Base-by-base conservation (phyloP, 2,797 vertebrate species). In the Sphenodon punctatus region DNA sequence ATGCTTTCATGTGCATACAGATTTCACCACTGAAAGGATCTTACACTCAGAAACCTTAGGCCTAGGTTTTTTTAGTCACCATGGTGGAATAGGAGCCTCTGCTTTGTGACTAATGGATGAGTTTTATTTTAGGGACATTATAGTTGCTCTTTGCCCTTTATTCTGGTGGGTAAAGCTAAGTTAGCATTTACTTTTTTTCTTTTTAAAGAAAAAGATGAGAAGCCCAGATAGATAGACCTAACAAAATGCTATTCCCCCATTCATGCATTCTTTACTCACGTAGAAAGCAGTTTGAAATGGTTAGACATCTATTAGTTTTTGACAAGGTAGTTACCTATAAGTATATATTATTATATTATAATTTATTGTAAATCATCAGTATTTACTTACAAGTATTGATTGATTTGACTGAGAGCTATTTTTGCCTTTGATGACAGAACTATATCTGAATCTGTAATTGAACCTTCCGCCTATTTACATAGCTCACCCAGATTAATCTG, bases 181-280 rank as follows among this genome's bases (percentile, higher is more conserved):
- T 85, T 36, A 64, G 70, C 2, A 10, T 86, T 92, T 80, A 81
- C 74, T 55, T 67, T 92, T 91, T 93, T 91, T 81, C n/a, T n/a
- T n/a, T n/a, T 89, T 88, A 73, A 89, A 91, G 90, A 75, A 25
- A 65, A 14, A 48, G 82, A 76, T 89, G 86, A 85, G 69, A 77
- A 79, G 32, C 89, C 66, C 83, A 84, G 75, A 90, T 94, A 91
- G 94, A 73, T 88, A n/a, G n/a, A n/a, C 64, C 80, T 78, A 85
- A 70, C 82, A 90, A 92, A 88, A 68, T 55, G 69, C 86, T 55
- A 88, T 6, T 78, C 56, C 86, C 7, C 12, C 43, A 90, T 77
- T 90, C 75, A 76, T 45, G 17, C 60, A 56, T 82, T 83, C 70
- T 89, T 80, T 77, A 53, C 88, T 75, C 73, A 42, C 89, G 87